These are phyloP conservation scores for Psococerastis gibbosa DNA, from an alignment of 2,888 invertebrate genomes.

Conservation along the genomic window DNA sequence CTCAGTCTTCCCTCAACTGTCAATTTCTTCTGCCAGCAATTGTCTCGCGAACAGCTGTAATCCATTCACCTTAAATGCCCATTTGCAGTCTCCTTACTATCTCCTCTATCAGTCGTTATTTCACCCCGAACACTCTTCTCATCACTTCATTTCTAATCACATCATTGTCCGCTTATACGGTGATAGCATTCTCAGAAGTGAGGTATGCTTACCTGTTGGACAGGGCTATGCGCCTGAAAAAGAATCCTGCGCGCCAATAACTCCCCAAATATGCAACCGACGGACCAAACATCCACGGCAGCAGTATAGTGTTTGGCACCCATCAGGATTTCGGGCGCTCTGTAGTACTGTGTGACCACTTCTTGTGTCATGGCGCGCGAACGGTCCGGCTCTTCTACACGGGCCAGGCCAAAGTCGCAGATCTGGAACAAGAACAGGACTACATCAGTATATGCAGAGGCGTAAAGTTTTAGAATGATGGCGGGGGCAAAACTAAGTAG, in stretches of 20 bases:
- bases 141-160: too few relatives aligned
- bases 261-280: conserved; percentile 98
- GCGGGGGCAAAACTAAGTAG: too few relatives aligned
- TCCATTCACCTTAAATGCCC: too few relatives aligned
- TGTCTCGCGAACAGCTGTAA: too few relatives aligned
- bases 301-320: conserved; percentile 93
- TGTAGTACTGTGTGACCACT: conserved; percentile 98
- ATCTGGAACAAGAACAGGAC: conserved; percentile 42
- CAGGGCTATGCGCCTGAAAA: conserved; percentile 95
- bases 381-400: conserved; percentile 90
- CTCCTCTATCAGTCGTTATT: too few relatives aligned
- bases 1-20: too few relatives aligned
- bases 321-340: conserved; percentile 98
- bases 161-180: too few relatives aligned
- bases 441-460: too few relatives aligned
- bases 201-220: conserved; percentile 75
- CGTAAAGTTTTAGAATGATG: too few relatives aligned
- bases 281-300: conserved; percentile 97
- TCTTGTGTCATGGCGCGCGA: conserved; percentile 97
- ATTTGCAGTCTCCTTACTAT: too few relatives aligned
- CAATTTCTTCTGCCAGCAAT: too few relatives aligned
- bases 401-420: conserved; percentile 97
- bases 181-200: not conserved
- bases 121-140: too few relatives aligned
- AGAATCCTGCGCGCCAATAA: conserved; percentile 85